Evolutionary conservation across 2,113 vertebrate species (phyloP), one percentile per base, ranked within the genome.

Genomic region (Deroptyus accipitrinus): DNA sequence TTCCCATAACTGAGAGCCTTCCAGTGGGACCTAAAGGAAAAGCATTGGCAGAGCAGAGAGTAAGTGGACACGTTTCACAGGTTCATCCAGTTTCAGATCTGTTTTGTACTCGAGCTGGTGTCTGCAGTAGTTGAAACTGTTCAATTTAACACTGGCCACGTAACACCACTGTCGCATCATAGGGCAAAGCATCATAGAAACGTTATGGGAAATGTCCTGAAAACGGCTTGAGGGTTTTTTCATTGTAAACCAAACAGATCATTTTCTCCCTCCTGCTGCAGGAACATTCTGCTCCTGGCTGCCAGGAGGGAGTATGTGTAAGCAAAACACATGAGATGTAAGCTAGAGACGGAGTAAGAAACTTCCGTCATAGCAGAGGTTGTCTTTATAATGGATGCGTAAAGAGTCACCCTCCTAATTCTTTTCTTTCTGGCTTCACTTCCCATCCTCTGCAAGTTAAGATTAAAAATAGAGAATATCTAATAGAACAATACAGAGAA

Each of bases 1-100:
- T 98, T 96, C 98, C 99, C 31, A 97, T 91, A 16, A 97, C 46
- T 11, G 99, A 98, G 97, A 98, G 97, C 77, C 98, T 98, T 54
- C 98, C 98, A 70, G 98, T 97, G 75, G 99, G 98, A 73, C 98
- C 99, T 99, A 44, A 27, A 72, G 79, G 49, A 83, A 83, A 54
- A 88, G 57, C 0, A 0, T 73, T 54, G 41, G 61, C 86, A 92
- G 52, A 83, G 37, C 52, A 83, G 70, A 61, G 37, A 66, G 46
- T 90, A 42, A 93, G 73, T 41, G 20, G 35, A 42, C 19, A 13
- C 4, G 6, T 51, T 75, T 81, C 49, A 25, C 25, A 16, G 19
- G 7, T 63, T 84, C 35, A 49, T 8, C 11, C 0, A 0, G 41
- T 46, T 67, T 74, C 73, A 61, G 33, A 31, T 48, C 35, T 55